Percentiles rank a stretch among this genome's conserved stretches.
Conservation (phyloP, 2,888 invertebrate species). For the Teleogryllus oceanicus region DNA sequence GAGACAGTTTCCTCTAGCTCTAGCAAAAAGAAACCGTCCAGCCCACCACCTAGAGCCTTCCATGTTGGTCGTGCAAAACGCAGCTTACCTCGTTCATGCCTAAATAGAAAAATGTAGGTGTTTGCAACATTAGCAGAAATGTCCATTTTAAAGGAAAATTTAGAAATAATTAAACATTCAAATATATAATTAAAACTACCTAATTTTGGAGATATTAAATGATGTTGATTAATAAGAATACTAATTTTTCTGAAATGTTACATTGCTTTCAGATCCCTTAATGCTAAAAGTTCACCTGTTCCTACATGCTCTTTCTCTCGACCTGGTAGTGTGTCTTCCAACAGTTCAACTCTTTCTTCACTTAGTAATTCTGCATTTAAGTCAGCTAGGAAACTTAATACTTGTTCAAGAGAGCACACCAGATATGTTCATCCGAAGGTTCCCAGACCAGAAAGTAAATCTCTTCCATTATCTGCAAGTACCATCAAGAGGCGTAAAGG, state of each 20-base stretch:
- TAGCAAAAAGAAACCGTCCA: constrained; percentile 22
- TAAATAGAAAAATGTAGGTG: constrained; percentile 21
- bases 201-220: too few relatives aligned
- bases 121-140: neutral
- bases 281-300: neutral
- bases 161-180: neutral
- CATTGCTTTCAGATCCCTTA: neutral
- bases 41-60: neutral
- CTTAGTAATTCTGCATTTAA: constrained; percentile 12
- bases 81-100: neutral
- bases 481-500: neutral
- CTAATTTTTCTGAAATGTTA: neutral
- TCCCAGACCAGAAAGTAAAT: neutral
- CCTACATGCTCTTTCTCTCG: neutral
- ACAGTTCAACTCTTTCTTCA: constrained; percentile 20
- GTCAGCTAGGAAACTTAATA: neutral
- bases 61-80: neutral
- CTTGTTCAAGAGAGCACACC: neutral
- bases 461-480: neutral
- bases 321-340: constrained; percentile 19
- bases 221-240: too few relatives aligned
- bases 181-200: too few relatives aligned
- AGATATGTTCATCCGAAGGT: neutral
- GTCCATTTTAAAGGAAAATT: neutral
- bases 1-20: constrained; percentile 18